A percentile compares a stretch with the other conserved stretches of the same genome.
Evolutionary conservation across 2,113 vertebrate species (phyloP).

Genomic region (Tyto alba): DNA sequence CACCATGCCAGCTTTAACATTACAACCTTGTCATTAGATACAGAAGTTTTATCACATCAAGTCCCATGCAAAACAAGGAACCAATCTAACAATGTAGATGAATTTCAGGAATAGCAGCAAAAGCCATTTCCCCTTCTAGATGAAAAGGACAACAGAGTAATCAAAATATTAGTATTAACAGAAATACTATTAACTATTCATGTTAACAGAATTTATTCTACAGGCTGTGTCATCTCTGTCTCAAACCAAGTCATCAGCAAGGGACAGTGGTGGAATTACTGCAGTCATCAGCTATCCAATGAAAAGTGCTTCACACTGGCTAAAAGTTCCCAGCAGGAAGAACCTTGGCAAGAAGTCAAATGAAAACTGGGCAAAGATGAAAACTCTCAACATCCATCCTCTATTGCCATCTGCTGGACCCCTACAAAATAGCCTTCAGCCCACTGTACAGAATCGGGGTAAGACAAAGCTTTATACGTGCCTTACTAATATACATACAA

Average conservation of each 20-base stretch:
- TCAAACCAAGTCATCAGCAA: neutral
- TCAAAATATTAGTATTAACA: neutral
- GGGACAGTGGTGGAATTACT: neutral
- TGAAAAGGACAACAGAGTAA: neutral
- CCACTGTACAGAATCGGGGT: neutral
- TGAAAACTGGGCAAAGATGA: neutral
- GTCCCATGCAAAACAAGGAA: neutral
- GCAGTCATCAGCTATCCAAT: neutral
- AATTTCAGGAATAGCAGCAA: neutral
- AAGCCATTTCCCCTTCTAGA: neutral
- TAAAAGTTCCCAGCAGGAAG: neutral
- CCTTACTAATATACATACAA: neutral
- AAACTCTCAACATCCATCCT: neutral
- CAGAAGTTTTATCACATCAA: neutral
- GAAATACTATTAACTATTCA: neutral
- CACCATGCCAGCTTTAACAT: neutral
- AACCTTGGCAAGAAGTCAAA: neutral
- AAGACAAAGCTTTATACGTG: neutral
- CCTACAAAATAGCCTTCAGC: neutral
- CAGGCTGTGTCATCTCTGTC: neutral
- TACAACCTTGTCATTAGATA: neutral
- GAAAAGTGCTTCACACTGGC: neutral
- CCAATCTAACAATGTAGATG: neutral
- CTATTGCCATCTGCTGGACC: neutral
- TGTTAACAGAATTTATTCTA: neutral